A percentile compares a stretch with the other conserved stretches of the same genome.
Conservation (phyloP, 2,888 invertebrate species). For the Volucella inanis region DNA sequence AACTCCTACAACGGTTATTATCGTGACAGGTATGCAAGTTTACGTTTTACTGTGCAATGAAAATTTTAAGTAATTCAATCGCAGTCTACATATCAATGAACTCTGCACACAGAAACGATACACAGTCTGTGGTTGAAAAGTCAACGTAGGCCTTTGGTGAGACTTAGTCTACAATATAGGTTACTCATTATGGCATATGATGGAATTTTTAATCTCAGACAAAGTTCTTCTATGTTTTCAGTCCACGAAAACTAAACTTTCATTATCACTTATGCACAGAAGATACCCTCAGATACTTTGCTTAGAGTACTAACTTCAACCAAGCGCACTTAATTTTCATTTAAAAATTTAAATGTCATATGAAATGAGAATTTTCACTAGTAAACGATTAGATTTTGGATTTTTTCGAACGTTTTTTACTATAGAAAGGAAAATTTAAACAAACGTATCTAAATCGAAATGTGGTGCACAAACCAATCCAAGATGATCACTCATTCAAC, state of each 20-base stretch:
- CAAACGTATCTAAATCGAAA: not conserved
- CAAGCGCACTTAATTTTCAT: not conserved
- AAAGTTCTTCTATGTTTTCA: not conserved
- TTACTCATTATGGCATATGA: too few species aligned
- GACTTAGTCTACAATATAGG: not conserved
- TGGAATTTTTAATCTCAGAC: not conserved
- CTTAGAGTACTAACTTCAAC: not conserved
- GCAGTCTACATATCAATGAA: not conserved
- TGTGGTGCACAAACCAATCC: constrained; percentile 20
- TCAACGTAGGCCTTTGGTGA: too few species aligned
- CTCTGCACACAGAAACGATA: not conserved
- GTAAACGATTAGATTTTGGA: constrained; percentile 43
- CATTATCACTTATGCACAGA: constrained; percentile 24
- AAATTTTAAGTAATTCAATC: not conserved
- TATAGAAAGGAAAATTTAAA: constrained; percentile 8
- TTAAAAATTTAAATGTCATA: constrained; percentile 20
- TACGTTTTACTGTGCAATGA: constrained; percentile 29
- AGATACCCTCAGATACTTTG: not conserved
- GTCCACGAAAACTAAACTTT: constrained; percentile 50
- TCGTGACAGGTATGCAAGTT: constrained; percentile 74
- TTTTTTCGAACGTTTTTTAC: constrained; percentile 11
- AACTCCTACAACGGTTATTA: constrained; percentile 62
- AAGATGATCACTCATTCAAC: constrained; percentile 17
- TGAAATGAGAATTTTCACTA: constrained; percentile 25
- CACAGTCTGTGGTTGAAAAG: not conserved